These are phyloP conservation scores for Myoxocephalus aenaeus DNA, from an alignment of 2,797 vertebrate species.

Conservation along the genomic window DNA sequence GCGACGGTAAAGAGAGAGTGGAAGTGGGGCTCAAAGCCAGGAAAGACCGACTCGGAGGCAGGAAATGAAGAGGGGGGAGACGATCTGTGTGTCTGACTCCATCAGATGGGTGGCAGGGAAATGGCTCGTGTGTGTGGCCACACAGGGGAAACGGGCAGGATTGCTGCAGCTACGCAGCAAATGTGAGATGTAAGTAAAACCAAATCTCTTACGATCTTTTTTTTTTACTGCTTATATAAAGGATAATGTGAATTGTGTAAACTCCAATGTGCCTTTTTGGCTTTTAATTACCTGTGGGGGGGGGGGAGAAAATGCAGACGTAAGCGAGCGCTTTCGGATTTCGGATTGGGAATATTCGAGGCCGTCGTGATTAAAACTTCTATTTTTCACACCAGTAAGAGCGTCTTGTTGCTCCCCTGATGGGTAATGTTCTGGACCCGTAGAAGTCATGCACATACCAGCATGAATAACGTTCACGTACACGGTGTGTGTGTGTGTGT, in stretches of 20 bases:
- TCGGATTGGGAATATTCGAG: not conserved
- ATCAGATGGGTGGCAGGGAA: constrained; percentile 6
- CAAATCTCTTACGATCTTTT: constrained; percentile 3
- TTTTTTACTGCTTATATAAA: constrained; percentile 4
- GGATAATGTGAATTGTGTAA: constrained; percentile 4
- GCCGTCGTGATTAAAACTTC: not conserved
- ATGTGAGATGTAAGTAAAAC: constrained; percentile 16
- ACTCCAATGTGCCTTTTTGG: not conserved
- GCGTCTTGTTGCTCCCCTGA: constrained; percentile 8
- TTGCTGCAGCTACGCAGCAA: constrained; percentile 3
- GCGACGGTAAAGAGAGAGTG: constrained; percentile 14
- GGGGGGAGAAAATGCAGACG: constrained; percentile 8
- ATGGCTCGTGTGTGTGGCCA: not conserved
- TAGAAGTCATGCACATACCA: constrained; percentile 42
- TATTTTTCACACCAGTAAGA: constrained; percentile 4
- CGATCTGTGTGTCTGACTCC: not conserved
- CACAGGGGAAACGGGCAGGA: not conserved
- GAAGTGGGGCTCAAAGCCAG: not conserved
- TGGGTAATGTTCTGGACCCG: constrained; percentile 30
- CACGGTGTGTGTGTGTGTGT: constrained; percentile 1
- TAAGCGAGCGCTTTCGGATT: not conserved
- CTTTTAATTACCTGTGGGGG: constrained; percentile 27
- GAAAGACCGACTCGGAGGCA: not conserved
- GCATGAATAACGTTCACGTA: constrained; percentile 31
- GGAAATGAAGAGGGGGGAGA: not conserved